Conservation (phyloP, 1,140 invertebrate species). For the Drosophila watanabei region DNA sequence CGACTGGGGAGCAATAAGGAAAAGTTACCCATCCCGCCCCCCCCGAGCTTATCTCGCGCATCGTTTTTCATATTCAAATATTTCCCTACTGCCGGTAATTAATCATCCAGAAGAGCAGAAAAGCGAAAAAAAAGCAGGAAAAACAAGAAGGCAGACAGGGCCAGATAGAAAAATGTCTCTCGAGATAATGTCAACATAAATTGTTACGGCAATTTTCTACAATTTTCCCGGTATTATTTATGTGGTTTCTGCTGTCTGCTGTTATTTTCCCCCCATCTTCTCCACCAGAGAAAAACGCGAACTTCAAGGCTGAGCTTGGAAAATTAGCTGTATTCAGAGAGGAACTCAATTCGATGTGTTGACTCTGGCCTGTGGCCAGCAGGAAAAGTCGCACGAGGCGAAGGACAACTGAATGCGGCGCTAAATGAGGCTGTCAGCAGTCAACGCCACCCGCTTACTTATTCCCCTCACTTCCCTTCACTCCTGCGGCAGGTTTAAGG, state of each 20-base stretch:
- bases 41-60: slow-evolving; percentile 42
- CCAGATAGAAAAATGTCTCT: slow-evolving; percentile 70
- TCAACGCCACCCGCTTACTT: slow-evolving; percentile 41
- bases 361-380: slow-evolving; percentile 70
- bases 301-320: slow-evolving; percentile 37
- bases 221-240: slow-evolving; percentile 76
- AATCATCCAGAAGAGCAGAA: slow-evolving; percentile 57
- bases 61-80: slow-evolving; percentile 83
- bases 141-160: not conserved
- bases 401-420: slow-evolving; percentile 63
- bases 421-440: slow-evolving; percentile 80
- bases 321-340: slow-evolving; percentile 56
- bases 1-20: slow-evolving; percentile 75
- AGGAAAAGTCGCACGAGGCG: not conserved
- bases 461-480: slow-evolving; percentile 50
- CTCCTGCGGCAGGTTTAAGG: slow-evolving; percentile 19
- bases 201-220: slow-evolving; percentile 81
- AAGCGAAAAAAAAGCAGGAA: slow-evolving; percentile 10
- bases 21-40: slow-evolving; percentile 56
- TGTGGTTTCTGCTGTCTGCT: slow-evolving; percentile 35
- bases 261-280: not conserved
- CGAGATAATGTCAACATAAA: slow-evolving; percentile 83
- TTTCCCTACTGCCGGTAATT: slow-evolving; percentile 61
- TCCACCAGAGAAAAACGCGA: slow-evolving; percentile 25
- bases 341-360: slow-evolving; percentile 57